Conservation (phyloP, 2,888 invertebrate species). For the Harpagoxenus sublaevis region DNA sequence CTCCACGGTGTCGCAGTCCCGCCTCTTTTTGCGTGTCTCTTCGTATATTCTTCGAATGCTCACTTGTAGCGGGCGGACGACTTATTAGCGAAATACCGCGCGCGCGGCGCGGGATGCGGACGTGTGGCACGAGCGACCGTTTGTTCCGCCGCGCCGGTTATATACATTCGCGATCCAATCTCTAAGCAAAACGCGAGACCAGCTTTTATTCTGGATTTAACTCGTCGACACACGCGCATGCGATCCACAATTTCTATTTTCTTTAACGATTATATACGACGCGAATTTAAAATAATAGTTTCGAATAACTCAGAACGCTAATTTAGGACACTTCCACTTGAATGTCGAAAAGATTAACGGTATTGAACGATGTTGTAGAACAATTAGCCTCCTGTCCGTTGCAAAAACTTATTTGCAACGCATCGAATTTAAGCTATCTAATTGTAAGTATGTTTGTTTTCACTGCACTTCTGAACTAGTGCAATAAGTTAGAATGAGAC, state of each 20-base stretch:
- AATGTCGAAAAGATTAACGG: neutral
- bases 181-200: neutral
- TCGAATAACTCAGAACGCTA: neutral
- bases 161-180: conserved; percentile 29
- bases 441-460: too few relatives aligned
- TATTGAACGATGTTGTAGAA: neutral
- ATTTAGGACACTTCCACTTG: neutral
- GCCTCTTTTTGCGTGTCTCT: conserved; percentile 76
- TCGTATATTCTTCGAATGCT: conserved; percentile 70
- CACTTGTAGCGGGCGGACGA: conserved; percentile 69
- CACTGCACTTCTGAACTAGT: too few relatives aligned
- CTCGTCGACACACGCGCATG: neutral
- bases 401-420: neutral
- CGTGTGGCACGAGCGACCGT: conserved; percentile 69
- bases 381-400: neutral
- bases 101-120: conserved; percentile 64
- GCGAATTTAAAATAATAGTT: neutral
- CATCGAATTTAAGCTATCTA: neutral
- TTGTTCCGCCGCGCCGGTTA: conserved; percentile 25
- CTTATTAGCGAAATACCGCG: conserved; percentile 75
- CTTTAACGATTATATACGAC: neutral
- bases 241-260: neutral
- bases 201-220: neutral
- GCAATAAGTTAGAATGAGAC: too few relatives aligned
- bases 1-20: conserved; percentile 75